Evolutionary conservation across 2,797 vertebrate genomes (phyloP).

Genomic region (Pseudotriccus pelzelni): DNA sequence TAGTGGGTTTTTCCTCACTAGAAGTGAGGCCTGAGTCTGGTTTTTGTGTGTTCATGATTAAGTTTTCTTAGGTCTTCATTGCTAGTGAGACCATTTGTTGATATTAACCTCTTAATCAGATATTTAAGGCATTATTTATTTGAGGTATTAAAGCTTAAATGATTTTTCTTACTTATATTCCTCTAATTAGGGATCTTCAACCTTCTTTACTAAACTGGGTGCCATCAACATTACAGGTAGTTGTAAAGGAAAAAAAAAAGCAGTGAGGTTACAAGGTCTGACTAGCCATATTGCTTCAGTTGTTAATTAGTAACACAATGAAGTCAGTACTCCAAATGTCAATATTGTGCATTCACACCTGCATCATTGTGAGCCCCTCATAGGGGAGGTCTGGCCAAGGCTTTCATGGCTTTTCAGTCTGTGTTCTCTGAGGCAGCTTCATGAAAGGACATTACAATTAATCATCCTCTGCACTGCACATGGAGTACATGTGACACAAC

Average conservation of each 20-base stretch:
- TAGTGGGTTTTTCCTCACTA: neutral
- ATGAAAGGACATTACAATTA: neutral
- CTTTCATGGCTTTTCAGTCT: neutral
- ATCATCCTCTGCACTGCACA: fast-evolving
- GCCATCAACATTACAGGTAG: neutral
- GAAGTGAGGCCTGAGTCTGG: neutral
- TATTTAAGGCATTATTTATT: neutral
- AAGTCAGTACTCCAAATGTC: neutral
- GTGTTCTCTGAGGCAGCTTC: fast-evolving
- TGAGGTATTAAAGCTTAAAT: neutral
- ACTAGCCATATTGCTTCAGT: fast-evolving
- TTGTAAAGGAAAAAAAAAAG: neutral
- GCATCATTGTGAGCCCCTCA: neutral
- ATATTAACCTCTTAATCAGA: neutral
- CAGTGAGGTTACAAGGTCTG: neutral
- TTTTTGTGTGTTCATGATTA: neutral
- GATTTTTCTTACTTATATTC: neutral
- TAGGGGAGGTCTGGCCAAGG: neutral
- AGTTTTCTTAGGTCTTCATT: neutral
- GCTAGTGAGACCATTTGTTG: neutral
- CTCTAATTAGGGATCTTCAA: neutral
- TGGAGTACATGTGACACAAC: neutral
- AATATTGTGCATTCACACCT: neutral
- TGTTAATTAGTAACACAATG: neutral
- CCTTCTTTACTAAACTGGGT: neutral